These are phyloP conservation scores for Malacoctenus gilli DNA, from an alignment of 2,797 vertebrate genomes.

Conservation along the genomic window DNA sequence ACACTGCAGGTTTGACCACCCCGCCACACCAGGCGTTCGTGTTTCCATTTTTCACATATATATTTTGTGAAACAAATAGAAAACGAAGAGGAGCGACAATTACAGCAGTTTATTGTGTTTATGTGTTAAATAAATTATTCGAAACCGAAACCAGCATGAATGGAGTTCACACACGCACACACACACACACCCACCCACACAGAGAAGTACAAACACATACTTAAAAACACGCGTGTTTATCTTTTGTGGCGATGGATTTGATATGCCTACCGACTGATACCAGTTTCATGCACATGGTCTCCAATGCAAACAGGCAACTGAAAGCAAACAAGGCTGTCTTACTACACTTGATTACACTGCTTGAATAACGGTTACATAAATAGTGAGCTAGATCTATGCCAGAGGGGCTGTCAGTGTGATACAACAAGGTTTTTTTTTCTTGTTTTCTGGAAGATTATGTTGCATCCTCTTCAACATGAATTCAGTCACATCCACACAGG, in stretches of 20 bases:
- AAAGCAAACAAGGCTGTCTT: constrained; percentile 57
- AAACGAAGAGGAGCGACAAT: constrained; percentile 36
- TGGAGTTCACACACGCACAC: constrained; percentile 28
- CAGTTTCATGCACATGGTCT: constrained; percentile 65
- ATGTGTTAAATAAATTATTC: constrained; percentile 76
- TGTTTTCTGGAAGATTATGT: constrained; percentile 37
- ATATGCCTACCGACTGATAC: constrained; percentile 40
- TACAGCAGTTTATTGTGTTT: constrained; percentile 73
- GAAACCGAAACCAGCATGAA: constrained; percentile 64
- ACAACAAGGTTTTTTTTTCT: constrained; percentile 40
- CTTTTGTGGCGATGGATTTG: constrained; percentile 28
- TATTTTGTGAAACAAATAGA: background rate
- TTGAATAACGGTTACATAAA: constrained; percentile 71
- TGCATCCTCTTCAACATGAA: constrained; percentile 38
- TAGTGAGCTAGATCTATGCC: constrained; percentile 66
- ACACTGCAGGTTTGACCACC: constrained; percentile 75
- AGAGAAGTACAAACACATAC: constrained; percentile 58
- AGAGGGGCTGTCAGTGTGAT: constrained; percentile 54
- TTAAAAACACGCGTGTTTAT: constrained; percentile 51
- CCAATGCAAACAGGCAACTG: constrained; percentile 62
- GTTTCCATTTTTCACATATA: background rate
- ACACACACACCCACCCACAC: constrained; percentile 35
- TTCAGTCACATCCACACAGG: constrained; percentile 44
- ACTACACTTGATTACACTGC: constrained; percentile 68
- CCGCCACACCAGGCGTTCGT: background rate